Base-by-base conservation (phyloP, 64 coral and sea anemone genomes). In the Actinia tenebrosa region DNA sequence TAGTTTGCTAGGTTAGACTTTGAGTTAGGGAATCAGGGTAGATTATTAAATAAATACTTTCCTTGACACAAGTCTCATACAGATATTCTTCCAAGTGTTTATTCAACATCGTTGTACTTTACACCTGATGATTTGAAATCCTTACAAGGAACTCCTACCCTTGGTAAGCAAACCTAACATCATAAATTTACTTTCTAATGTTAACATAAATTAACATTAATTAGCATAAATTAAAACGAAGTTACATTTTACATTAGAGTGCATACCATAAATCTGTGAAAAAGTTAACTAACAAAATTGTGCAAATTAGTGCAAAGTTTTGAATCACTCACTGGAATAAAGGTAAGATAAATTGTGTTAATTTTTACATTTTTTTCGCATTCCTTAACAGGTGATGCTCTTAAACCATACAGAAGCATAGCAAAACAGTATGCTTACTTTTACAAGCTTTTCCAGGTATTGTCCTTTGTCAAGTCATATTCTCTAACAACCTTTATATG, bases 351-450 rank as follows among this genome's bases (percentile, higher is more conserved):
- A 37, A 37, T 37, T 37, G 0, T 37, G 30, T 37, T 50, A 50
- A 50, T 50, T 50, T 50, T 50, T 50, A 4, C 0, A 9, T 69
- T 68, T 19, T 26, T 75, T 71, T 10, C 25, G 19, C 22, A 75
- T 30, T 90, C 78, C 5, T 2, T 58, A 11, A 60, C 45, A 98
- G 95, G 89, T 79, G 92, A 94, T 83, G 89, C 92, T 52, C 77
- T 98, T 16, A 98, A 94, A 30, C 84, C 91, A 15, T 98, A 94
- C 88, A 86, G 92, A 89, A 98, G 89, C 80, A 98, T 98, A 71
- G 89, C 95, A 66, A 90, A 92, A 22, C 95, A 98, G 25, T 98
- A 98, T 83, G 89, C 95, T 11, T 98, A 98, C 56, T 91, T 98
- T 68, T 89, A 94, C 79, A 90, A 98, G 87, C 80, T 81, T 81